Base-by-base conservation (phyloP, 2,797 vertebrate species). In the Megalops cyprinoides region DNA sequence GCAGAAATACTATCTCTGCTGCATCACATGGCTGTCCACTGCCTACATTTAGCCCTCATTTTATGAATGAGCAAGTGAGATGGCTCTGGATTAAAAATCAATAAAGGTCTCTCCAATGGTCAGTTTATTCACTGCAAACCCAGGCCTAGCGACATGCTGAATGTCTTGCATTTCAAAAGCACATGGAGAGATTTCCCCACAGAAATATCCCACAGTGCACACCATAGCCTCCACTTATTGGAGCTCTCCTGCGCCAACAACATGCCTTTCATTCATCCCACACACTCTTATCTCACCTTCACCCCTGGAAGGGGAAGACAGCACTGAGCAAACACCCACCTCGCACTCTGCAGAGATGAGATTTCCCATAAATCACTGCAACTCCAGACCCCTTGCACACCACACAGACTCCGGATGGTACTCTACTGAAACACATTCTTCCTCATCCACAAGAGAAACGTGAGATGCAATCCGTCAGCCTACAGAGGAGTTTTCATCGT, bases 41-140 rank as follows among this genome's bases (percentile, higher is more conserved):
- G 58, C 48, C 25, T 42, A 60, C 58, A 39, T 14, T 31, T 37
- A 20, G 44, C 23, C 4, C 44, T 51, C 8, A 25, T 67, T 48
- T 81, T 23, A 81, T 44, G 79, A 49, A 73, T 76, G 79, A 76
- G 49, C n/a, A 20, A 48, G 28, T 69, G 31, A 42, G 28, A n/a
- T 44, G 37, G 7, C n/a, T 71, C 25, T 58, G 23, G 9, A 58
- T 53, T 18, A 53, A 37, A 62, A 65, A 5, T 3, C 62, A 65
- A 65, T 65, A 37, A 34, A 65, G 31, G 37, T 14, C 62, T 18
- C 65, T 37, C 62, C 1, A 65, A 65, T 71, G 20, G 67, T 23
- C 67, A 42, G 67, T 10, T 71, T 8, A 20, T 9, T n/a, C 23
- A 71, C n/a, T 42, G 10, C 67, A n/a, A 71, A 18, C 39, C 67